Conservation (phyloP, 2,888 invertebrate species). For the Acheta domesticus region DNA sequence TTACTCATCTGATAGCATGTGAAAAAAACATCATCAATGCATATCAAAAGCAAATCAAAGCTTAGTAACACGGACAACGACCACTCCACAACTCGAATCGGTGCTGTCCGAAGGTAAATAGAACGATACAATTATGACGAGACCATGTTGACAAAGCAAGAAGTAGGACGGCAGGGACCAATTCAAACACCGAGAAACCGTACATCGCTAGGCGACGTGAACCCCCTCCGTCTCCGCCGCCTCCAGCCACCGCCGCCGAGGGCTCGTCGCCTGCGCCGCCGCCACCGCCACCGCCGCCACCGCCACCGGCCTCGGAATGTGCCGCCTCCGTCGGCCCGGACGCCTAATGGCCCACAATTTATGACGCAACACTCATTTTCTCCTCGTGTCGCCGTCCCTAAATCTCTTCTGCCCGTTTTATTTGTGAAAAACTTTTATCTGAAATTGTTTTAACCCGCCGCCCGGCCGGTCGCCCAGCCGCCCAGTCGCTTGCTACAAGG, state of each 20-base stretch:
- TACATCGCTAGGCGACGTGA: too few relatives aligned
- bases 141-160: too few relatives aligned
- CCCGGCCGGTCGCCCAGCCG: background rate
- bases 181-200: too few relatives aligned
- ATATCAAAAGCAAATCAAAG: too few relatives aligned
- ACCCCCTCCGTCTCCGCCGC: too few relatives aligned
- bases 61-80: too few relatives aligned
- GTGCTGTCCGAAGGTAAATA: too few relatives aligned
- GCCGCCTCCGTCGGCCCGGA: background rate
- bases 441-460: constrained; percentile 9
- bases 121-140: too few relatives aligned
- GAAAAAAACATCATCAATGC: too few relatives aligned
- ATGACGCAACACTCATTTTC: constrained; percentile 18
- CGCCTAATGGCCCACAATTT: constrained; percentile 18
- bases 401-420: constrained; percentile 18
- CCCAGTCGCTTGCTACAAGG: background rate
- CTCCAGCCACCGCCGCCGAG: background rate
- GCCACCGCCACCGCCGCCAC: background rate
- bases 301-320: background rate
- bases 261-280: background rate
- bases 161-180: too few relatives aligned
- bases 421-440: constrained; percentile 18
- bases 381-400: constrained; percentile 18
- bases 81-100: too few relatives aligned
- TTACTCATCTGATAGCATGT: too few relatives aligned